Conservation (phyloP, 2,888 invertebrate genomes). For the Zygaena filipendulae region DNA sequence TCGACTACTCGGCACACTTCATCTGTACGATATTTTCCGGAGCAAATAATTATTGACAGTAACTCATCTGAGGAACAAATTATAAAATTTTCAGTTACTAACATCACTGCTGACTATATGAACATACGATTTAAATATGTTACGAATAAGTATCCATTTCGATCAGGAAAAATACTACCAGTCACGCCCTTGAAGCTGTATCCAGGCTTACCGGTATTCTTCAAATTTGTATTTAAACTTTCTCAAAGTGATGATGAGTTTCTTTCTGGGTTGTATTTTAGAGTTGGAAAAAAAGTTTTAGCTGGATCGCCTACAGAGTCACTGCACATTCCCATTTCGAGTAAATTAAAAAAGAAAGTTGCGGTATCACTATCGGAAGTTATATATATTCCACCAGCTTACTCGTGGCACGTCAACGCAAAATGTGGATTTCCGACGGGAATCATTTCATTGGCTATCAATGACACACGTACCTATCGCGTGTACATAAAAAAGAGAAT, state of each 20-base stretch:
- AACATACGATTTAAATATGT: conserved; percentile 32
- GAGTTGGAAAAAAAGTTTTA: conserved; percentile 26
- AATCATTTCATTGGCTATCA: conserved; percentile 23
- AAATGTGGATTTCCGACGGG: conserved; percentile 28
- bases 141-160: conserved; percentile 29
- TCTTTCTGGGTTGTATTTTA: conserved; percentile 31
- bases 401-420: conserved; percentile 38
- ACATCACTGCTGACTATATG: conserved; percentile 28
- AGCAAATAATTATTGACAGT: conserved; percentile 24
- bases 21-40: conserved; percentile 28
- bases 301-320: conserved; percentile 22
- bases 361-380: conserved; percentile 26
- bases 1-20: no score
- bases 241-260: conserved; percentile 24
- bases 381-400: conserved; percentile 32
- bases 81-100: conserved; percentile 33
- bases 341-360: conserved; percentile 20
- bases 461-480: conserved; percentile 28
- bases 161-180: conserved; percentile 27
- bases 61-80: conserved; percentile 25
- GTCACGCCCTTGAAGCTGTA: conserved; percentile 28
- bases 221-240: conserved; percentile 32
- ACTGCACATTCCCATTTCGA: conserved; percentile 33
- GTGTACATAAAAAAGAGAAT: conserved; percentile 31
- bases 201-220: conserved; percentile 35